These are phyloP conservation scores for Halictus ligatus DNA, from an alignment of 2,888 invertebrate genomes.

Conservation along the genomic window DNA sequence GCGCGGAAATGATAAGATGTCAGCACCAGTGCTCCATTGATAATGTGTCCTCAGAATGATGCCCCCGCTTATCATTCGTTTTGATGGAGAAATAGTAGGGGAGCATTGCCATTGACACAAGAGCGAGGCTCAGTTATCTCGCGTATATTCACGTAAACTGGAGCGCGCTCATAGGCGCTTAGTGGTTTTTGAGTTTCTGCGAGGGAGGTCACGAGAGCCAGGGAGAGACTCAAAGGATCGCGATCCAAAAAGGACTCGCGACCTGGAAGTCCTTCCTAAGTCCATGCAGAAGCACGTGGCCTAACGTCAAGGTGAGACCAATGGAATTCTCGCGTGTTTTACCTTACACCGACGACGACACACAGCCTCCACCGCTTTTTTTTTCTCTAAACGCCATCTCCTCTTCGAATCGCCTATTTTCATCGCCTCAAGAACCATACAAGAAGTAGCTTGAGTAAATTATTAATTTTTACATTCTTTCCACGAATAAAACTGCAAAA, in stretches of 20 bases:
- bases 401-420: neutral
- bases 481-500: neutral
- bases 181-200: constrained; percentile 65
- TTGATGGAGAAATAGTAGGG: constrained; percentile 78
- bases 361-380: neutral
- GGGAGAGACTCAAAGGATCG: constrained; percentile 67
- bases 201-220: constrained; percentile 47
- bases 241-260: constrained; percentile 71
- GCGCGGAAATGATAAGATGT: constrained; percentile 69
- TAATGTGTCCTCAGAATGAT: constrained; percentile 73
- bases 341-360: constrained; percentile 11
- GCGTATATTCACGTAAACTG: constrained; percentile 80
- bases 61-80: constrained; percentile 78
- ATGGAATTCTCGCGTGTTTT: constrained; percentile 54
- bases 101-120: constrained; percentile 75
- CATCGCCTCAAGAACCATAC: neutral
- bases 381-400: neutral
- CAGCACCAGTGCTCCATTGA: constrained; percentile 72
- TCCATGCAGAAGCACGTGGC: constrained; percentile 74
- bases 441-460: neutral
- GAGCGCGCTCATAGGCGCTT: constrained; percentile 72
- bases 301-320: constrained; percentile 74
- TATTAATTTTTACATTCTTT: neutral
- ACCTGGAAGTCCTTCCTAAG: constrained; percentile 73
- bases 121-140: constrained; percentile 79